Evolutionary conservation across 2,888 invertebrate genomes (phyloP).

Genomic region (Acronicta psi): DNA sequence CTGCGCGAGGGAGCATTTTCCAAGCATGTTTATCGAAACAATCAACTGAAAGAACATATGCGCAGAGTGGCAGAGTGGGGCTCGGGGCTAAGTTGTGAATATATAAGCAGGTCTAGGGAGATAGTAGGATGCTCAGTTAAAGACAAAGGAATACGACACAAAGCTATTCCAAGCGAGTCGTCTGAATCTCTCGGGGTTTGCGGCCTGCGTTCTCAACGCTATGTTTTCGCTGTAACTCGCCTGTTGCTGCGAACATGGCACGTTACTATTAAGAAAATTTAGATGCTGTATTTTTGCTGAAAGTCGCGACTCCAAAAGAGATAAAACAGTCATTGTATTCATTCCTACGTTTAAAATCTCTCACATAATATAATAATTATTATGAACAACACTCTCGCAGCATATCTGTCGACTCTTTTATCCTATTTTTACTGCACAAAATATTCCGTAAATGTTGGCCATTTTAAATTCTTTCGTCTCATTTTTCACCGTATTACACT

Average conservation of each 20-base stretch:
- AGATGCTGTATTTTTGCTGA: constrained; percentile 34
- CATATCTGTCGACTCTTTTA: constrained; percentile 51
- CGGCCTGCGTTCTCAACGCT: constrained; percentile 61
- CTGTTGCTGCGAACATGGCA: constrained; percentile 62
- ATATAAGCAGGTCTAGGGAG: constrained; percentile 62
- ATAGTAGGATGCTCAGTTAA: constrained; percentile 66
- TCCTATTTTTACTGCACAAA: constrained; percentile 57
- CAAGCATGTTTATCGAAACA: constrained; percentile 50
- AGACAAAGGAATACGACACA: constrained; percentile 72
- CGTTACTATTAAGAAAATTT: constrained; percentile 51
- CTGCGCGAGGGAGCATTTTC: constrained; percentile 22
- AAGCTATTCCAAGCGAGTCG: constrained; percentile 71
- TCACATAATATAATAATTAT: constrained; percentile 46
- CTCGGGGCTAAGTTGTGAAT: constrained; percentile 62
- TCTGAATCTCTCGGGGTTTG: constrained; percentile 67
- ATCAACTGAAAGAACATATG: constrained; percentile 44
- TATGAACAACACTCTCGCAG: constrained; percentile 50
- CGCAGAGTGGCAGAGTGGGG: constrained; percentile 29
- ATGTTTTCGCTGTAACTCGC: constrained; percentile 59
- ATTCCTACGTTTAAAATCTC: constrained; percentile 12
- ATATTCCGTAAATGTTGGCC: constrained; percentile 74
- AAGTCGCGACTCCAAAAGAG: constrained; percentile 12
- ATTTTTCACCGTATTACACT: constrained; percentile 78
- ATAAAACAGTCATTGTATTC: constrained; percentile 25
- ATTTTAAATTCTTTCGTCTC: constrained; percentile 77